Percentiles rank a stretch among this genome's conserved stretches.
Evolutionary conservation across 2,113 vertebrate genomes (phyloP).

Genomic region (Bagarius yarrelli): DNA sequence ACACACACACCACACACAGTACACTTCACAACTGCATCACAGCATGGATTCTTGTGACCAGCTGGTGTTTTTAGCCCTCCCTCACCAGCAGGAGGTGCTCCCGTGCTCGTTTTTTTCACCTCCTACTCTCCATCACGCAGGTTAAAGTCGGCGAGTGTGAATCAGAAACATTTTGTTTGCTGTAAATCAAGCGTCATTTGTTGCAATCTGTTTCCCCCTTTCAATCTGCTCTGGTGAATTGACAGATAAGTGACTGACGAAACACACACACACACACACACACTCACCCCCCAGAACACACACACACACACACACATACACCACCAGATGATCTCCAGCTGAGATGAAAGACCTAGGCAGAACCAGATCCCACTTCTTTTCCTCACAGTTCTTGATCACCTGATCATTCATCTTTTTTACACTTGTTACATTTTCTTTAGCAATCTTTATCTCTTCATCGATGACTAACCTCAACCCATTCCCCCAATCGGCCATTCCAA

Average conservation of each 20-base stretch:
- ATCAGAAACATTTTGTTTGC: slow-evolving; percentile 24
- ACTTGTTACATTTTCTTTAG: too few species aligned
- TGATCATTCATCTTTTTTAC: neutral
- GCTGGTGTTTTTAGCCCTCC: slow-evolving; percentile 27
- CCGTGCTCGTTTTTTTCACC: slow-evolving; percentile 17
- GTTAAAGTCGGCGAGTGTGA: slow-evolving; percentile 27
- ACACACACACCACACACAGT: slow-evolving; percentile 14
- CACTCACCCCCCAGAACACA: neutral
- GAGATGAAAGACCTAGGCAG: slow-evolving; percentile 41
- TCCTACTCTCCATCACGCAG: slow-evolving; percentile 7
- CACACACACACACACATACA: slow-evolving; percentile 28
- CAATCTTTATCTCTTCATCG: neutral
- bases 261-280: slow-evolving; percentile 4
- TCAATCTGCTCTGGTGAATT: slow-evolving; percentile 29
- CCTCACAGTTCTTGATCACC: neutral
- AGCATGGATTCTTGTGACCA: slow-evolving; percentile 40
- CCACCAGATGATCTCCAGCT: slow-evolving; percentile 24
- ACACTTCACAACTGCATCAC: slow-evolving; percentile 38
- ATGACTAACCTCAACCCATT: too few species aligned
- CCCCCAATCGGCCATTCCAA: too few species aligned
- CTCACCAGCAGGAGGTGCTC: slow-evolving; percentile 63
- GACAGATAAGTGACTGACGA: neutral
- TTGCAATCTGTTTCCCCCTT: slow-evolving; percentile 29
- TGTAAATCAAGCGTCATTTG: neutral
- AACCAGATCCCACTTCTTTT: neutral